Percentiles rank a stretch among this genome's conserved stretches.
Conservation (phyloP, 1,140 invertebrate genomes). For the Papilio polytes region DNA sequence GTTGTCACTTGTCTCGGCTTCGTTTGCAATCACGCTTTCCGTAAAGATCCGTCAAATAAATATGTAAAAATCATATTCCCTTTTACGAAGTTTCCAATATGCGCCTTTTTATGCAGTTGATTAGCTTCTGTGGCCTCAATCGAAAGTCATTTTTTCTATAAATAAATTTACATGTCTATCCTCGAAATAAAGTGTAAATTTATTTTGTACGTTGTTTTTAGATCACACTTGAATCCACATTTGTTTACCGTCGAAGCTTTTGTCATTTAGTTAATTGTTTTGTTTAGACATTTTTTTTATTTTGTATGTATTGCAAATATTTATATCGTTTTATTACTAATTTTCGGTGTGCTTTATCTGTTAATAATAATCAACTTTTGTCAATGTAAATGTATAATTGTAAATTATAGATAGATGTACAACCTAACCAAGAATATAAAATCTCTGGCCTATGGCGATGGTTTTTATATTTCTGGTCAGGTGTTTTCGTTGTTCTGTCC, state of each 20-base stretch:
- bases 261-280: background rate
- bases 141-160: background rate
- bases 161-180: background rate
- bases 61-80: background rate
- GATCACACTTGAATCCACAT: background rate
- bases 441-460: too few relatives aligned
- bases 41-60: slow-evolving; percentile 10
- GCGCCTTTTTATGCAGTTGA: background rate
- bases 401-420: too few relatives aligned
- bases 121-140: background rate
- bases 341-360: background rate
- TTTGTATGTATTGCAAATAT: background rate
- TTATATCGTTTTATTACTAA: background rate
- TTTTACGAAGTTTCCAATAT: background rate
- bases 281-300: background rate
- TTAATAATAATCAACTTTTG: too few relatives aligned
- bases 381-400: too few relatives aligned
- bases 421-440: too few relatives aligned
- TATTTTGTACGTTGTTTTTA: background rate
- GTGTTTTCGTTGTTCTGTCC: too few relatives aligned
- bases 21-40: slow-evolving; percentile 46
- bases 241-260: background rate
- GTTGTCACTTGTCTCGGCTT: slow-evolving; percentile 34
- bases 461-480: too few relatives aligned
- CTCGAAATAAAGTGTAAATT: background rate